These are phyloP conservation scores for Drosophila trapezifrons DNA, from an alignment of 1,140 invertebrate genomes.

Conservation along the genomic window DNA sequence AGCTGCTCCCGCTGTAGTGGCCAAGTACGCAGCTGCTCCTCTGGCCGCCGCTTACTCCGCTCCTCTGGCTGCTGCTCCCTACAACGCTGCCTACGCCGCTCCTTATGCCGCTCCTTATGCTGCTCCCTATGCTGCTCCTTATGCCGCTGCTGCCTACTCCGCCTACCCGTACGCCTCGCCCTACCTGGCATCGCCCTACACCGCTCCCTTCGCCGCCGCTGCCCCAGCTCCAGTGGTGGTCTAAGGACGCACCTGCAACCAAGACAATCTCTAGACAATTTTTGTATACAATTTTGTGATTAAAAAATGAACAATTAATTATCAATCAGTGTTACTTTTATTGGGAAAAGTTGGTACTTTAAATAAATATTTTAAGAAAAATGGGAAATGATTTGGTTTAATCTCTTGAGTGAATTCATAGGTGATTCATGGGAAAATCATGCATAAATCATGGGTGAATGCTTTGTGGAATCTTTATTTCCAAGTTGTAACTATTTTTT, in stretches of 20 bases:
- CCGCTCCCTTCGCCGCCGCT: slow-evolving; percentile 69
- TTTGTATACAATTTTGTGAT: slow-evolving; percentile 11
- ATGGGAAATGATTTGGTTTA: too few species aligned
- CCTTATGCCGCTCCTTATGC: slow-evolving; percentile 57
- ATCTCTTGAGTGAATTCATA: too few species aligned
- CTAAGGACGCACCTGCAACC: slow-evolving; percentile 31
- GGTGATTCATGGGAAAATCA: too few species aligned
- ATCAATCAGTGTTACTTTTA: background rate
- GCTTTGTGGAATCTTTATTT: background rate
- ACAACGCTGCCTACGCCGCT: slow-evolving; percentile 33
- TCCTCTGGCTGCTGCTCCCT: slow-evolving; percentile 73
- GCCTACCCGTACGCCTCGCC: slow-evolving; percentile 42
- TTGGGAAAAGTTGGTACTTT: background rate
- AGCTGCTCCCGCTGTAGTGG: slow-evolving; percentile 56
- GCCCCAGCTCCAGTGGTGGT: slow-evolving; percentile 56
- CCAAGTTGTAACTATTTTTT: background rate
- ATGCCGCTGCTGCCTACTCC: slow-evolving; percentile 67
- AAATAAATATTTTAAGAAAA: background rate
- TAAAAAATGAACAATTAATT: slow-evolving; percentile 19
- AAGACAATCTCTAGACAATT: slow-evolving; percentile 19
- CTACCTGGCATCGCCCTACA: slow-evolving; percentile 30
- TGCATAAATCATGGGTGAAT: too few species aligned
- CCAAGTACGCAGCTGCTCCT: slow-evolving; percentile 62
- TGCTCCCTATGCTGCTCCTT: slow-evolving; percentile 72
- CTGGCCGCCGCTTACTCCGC: slow-evolving; percentile 57